Conservation (phyloP, 2,797 vertebrate species). For the Emys orbicularis region DNA sequence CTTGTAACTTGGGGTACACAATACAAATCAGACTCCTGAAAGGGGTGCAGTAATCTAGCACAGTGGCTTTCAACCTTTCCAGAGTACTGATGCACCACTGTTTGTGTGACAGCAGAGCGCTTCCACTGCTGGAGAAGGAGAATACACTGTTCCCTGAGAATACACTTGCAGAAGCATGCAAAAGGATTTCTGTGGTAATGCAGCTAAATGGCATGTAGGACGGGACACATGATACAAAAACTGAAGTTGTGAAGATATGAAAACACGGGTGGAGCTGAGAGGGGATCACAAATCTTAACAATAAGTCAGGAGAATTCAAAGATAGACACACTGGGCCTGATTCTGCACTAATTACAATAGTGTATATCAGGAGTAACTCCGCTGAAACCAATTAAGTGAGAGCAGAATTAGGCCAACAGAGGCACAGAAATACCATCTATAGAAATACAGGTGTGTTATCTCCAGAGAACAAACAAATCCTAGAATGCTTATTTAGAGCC, state of each 20-base stretch:
- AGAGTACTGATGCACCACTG: background rate
- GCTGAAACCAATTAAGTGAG: background rate
- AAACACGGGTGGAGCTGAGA: background rate
- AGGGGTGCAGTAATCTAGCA: no score
- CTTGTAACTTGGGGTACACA: no score
- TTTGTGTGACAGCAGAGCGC: background rate
- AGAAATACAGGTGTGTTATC: background rate
- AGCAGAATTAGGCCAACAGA: background rate
- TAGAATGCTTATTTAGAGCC: background rate
- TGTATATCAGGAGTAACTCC: background rate
- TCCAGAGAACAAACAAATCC: background rate
- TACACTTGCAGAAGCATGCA: constrained; percentile 46
- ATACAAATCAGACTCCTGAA: no score
- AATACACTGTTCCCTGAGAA: background rate
- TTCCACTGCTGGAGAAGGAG: background rate
- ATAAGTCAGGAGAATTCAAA: background rate
- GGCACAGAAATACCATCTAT: background rate
- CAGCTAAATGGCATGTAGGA: constrained; percentile 23
- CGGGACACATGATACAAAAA: background rate
- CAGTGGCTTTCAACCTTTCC: no score
- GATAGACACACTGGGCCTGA: background rate
- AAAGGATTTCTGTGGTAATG: constrained; percentile 19
- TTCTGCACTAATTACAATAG: background rate
- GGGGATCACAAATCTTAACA: background rate
- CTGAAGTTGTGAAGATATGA: background rate